A percentile compares a stretch with the other conserved stretches of the same genome.
phyloP scores from a whole-genome alignment of 2,797 vertebrate species.

The Cossypha heuglini region DNA sequence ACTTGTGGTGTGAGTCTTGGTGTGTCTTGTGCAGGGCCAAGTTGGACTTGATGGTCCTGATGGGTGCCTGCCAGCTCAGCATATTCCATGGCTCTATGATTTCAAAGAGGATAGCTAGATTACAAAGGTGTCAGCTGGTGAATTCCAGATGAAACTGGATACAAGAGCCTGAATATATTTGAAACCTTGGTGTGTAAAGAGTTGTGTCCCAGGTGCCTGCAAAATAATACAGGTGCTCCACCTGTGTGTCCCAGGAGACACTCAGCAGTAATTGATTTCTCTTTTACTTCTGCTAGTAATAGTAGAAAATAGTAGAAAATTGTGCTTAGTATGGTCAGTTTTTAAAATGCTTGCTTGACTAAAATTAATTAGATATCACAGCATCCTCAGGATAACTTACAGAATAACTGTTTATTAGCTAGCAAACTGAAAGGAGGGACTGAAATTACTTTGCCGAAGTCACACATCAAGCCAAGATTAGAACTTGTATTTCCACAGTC shows the following conservation, averaged over 20 bases:
- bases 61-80: not conserved
- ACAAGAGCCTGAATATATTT: not conserved
- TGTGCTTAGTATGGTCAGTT: not conserved
- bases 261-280: not conserved
- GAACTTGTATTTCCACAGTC: conserved; percentile 17
- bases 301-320: conserved; percentile 10
- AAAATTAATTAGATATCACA: conserved; percentile 31
- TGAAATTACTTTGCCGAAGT: conserved; percentile 30
- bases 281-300: not conserved
- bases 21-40: not conserved
- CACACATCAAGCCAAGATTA: conserved; percentile 34
- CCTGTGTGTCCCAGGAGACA: not conserved
- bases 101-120: not conserved
- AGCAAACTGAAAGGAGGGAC: conserved; percentile 13
- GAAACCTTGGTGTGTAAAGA: not conserved
- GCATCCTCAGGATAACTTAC: conserved; percentile 1
- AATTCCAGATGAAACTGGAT: not conserved
- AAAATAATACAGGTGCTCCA: not conserved
- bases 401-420: conserved; percentile 1
- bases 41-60: not conserved
- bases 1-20: no score
- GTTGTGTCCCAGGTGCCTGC: not conserved
- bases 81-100: not conserved
- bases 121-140: not conserved
- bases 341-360: conserved; percentile 27